Base-by-base conservation (phyloP, 2,888 invertebrate genomes). In the Mesorhabditis belari region DNA sequence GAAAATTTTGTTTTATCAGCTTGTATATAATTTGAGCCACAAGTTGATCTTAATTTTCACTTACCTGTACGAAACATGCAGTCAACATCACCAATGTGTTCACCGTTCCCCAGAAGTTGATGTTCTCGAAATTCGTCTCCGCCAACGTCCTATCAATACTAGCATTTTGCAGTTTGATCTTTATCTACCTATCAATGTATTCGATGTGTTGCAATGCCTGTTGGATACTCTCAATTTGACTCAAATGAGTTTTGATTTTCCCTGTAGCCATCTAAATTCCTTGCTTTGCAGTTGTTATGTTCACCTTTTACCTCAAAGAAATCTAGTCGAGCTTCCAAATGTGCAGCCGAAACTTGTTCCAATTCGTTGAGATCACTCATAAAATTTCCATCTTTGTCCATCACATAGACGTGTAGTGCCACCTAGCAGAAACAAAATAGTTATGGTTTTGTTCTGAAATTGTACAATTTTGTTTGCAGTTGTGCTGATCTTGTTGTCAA, bases 51-150 rank as follows among this genome's bases (percentile, higher is more conserved):
- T n/a, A n/a, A n/a, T n/a, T n/a, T n/a, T n/a, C 23, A 19, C 17
- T 12, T 1, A 55, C 63, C 59, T 66, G 66, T 5, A 52, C 58
- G 12, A 60, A 12, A 21, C 55, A 53, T 9, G 56, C 44, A 4
- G 27, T 17, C 5, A 66, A 12, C 63, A 66, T 64, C 6, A 54
- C 63, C 19, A 60, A 27, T 17, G 66, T 64, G 29, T 66, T 64
- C 44, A 64, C 49, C 3, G 60, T 60, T 25, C 66, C 66, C 66
- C 66, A 66, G 60, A 64, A 64, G 54, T 66, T 66, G 25, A 66
- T 55, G 19, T 49, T 58, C 57, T 66, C 66, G 56, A 66, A 66
- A 28, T 57, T 66, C 28, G 52, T 51, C 55, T 66, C 66, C 9
- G 60, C 63, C 25, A 60, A 55, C 9, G 57, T 56, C 21, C 66